These are phyloP conservation scores for Rhizoglyphus robini DNA, from an alignment of 1,140 invertebrate genomes.

Conservation along the genomic window DNA sequence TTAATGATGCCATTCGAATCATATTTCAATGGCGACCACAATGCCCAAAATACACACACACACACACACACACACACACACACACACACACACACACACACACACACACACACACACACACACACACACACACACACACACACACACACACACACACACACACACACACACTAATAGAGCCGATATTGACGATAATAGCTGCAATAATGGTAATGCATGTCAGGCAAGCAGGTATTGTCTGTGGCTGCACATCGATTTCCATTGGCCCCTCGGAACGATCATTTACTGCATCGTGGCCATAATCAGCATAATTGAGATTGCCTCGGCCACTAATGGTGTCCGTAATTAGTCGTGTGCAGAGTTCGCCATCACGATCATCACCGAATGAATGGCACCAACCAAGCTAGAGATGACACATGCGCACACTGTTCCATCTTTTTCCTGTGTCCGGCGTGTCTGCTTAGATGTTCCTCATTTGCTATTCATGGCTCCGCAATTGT, in stretches of 20 bases:
- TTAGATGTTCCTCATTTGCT: conserved; percentile 5
- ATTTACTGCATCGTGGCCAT: conserved; percentile 9
- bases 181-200: conserved; percentile 4
- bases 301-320: conserved; percentile 14
- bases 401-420: not conserved
- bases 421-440: not conserved
- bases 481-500: not conserved
- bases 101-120: not conserved
- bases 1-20: conserved; percentile 6
- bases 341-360: conserved; percentile 6
- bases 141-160: not conserved
- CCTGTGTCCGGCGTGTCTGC: not conserved
- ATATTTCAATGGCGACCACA: conserved; percentile 5
- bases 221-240: not conserved
- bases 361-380: not conserved
- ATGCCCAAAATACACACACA: not conserved
- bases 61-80: not conserved
- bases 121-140: not conserved
- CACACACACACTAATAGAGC: not conserved
- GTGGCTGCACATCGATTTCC: conserved; percentile 4
- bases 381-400: not conserved
- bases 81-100: not conserved
- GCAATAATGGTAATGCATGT: not conserved
- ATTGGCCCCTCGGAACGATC: not conserved
- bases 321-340: conserved; percentile 9